Conservation (phyloP, 64 coral and sea anemone genomes). For the Pocillopora damicornis region DNA sequence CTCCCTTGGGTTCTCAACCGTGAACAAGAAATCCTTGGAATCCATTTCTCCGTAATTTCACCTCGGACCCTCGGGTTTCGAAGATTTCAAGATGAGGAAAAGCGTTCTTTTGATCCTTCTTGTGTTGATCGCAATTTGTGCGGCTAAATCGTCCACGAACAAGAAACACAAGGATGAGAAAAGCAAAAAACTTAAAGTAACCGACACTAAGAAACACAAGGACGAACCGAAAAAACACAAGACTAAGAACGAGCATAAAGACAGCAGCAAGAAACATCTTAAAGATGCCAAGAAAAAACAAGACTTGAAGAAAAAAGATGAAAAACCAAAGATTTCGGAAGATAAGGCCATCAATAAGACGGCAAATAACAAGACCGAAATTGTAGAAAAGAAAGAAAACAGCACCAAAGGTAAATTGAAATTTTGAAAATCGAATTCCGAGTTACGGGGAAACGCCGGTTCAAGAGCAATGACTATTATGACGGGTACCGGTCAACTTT, state of each 20-base stretch:
- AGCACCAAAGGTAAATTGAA: slow-evolving; percentile 21
- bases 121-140: slow-evolving; percentile 36
- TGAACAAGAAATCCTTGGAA: not conserved
- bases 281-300: slow-evolving; percentile 2
- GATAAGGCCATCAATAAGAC: not conserved
- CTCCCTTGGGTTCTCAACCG: not conserved
- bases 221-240: not conserved
- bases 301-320: slow-evolving; percentile 24
- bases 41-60: too few relatives aligned
- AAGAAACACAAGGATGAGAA: not conserved
- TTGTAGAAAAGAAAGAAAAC: slow-evolving; percentile 22
- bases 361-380: not conserved
- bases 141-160: slow-evolving; percentile 46
- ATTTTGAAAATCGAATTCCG: not conserved
- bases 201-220: slow-evolving; percentile 29
- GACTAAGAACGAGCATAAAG: not conserved
- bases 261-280: not conserved
- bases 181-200: slow-evolving; percentile 11
- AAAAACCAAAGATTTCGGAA: slow-evolving; percentile 6
- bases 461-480: not conserved
- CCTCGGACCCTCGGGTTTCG: not conserved
- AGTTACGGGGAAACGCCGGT: not conserved
- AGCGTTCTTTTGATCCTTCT: slow-evolving; percentile 17
- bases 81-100: slow-evolving; percentile 24
- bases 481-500: slow-evolving; percentile 2